A percentile compares a stretch with the other conserved stretches of the same genome.
phyloP scores from a whole-genome alignment of 2,888 invertebrate genomes.

The Lamproptera curius region DNA sequence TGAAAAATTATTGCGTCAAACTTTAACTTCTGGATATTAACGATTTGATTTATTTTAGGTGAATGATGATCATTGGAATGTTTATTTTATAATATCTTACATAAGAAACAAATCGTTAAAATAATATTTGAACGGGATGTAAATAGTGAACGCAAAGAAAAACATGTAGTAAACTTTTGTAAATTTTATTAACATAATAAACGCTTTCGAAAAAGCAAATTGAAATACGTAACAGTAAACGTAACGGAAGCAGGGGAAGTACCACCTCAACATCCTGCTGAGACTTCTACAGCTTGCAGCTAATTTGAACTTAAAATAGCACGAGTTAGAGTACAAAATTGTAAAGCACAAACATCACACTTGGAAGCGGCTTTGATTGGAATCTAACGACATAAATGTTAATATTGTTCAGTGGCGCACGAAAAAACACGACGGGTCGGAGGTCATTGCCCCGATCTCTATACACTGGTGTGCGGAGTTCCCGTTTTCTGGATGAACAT shows the following conservation, averaged over 20 bases:
- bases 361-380: neutral
- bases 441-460: conserved; percentile 3
- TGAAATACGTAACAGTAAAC: too few species aligned
- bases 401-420: conserved; percentile 9
- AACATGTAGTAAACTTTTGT: too few species aligned
- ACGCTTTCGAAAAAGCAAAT: too few species aligned
- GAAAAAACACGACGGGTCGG: conserved; percentile 5
- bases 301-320: neutral
- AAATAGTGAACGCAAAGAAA: too few species aligned
- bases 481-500: conserved; percentile 10
- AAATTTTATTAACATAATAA: too few species aligned
- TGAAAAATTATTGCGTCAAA: too few species aligned
- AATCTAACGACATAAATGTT: conserved; percentile 8
- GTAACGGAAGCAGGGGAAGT: conserved; percentile 1
- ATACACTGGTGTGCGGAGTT: conserved; percentile 7
- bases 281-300: neutral
- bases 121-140: too few species aligned
- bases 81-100: too few species aligned
- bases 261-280: neutral
- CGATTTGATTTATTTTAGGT: too few species aligned
- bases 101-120: too few species aligned
- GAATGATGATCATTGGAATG: too few species aligned
- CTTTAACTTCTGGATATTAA: too few species aligned
- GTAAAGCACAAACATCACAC: conserved; percentile 1
- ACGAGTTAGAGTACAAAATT: conserved; percentile 1